Evolutionary conservation across 2,797 vertebrate species (phyloP).

Genomic region (Enteromius afrohamiltoni): DNA sequence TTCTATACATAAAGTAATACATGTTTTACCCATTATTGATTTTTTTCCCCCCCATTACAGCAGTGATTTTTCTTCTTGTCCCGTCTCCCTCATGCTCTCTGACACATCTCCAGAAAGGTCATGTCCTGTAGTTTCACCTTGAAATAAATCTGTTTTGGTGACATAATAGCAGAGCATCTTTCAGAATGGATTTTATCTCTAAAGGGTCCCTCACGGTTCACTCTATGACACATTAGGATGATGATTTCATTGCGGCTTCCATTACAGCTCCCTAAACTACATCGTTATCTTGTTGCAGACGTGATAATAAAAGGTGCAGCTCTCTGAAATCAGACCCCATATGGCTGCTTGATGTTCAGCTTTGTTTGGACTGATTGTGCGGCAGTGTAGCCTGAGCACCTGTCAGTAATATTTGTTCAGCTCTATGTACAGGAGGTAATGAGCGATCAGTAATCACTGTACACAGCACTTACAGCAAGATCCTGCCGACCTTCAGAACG

Average conservation of each 20-base stretch:
- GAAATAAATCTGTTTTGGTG: slow-evolving; percentile 21
- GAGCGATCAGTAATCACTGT: slow-evolving; percentile 50
- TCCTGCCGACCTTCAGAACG: slow-evolving; percentile 25
- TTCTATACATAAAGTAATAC: not conserved
- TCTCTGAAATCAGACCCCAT: slow-evolving; percentile 32
- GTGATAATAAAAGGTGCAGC: not conserved
- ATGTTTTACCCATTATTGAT: not conserved
- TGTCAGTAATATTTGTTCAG: slow-evolving; percentile 59
- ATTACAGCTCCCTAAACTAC: slow-evolving; percentile 21
- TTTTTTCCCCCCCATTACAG: not conserved
- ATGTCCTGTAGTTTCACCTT: slow-evolving; percentile 21
- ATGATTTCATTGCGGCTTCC: slow-evolving; percentile 33
- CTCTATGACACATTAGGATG: slow-evolving; percentile 18
- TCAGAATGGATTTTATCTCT: slow-evolving; percentile 4
- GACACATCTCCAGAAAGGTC: not conserved
- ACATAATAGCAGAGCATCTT: not conserved
- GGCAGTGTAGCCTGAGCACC: slow-evolving; percentile 47
- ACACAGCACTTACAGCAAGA: slow-evolving; percentile 41
- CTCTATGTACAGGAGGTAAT: slow-evolving; percentile 47
- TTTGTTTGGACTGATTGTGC: slow-evolving; percentile 43
- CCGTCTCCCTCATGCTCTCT: not conserved
- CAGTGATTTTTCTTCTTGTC: not conserved
- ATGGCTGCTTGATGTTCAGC: not conserved
- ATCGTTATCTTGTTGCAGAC: slow-evolving; percentile 23
- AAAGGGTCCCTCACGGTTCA: not conserved